Percentiles rank a stretch among this genome's conserved stretches.
Conservation (phyloP, 2,113 vertebrate genomes). For the Phainopepla nitens region DNA sequence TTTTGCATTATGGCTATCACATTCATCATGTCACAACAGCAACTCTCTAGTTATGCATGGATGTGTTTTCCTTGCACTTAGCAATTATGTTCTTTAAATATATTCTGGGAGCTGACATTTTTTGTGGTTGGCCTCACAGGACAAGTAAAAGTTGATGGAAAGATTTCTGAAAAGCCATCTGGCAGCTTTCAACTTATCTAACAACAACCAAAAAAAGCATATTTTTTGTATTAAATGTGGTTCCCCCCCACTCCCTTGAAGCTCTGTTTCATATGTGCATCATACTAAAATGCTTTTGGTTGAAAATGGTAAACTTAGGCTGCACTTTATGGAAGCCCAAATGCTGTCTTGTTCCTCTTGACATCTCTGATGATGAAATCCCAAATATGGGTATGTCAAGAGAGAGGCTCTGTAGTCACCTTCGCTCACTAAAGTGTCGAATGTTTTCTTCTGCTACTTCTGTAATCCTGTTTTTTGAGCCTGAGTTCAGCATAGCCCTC, state of each 20-base stretch:
- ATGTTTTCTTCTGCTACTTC: background rate
- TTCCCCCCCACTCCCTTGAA: background rate
- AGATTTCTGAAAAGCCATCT: slow-evolving; percentile 33
- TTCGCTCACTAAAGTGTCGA: background rate
- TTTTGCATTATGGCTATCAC: background rate
- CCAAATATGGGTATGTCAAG: background rate
- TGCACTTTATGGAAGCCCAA: background rate
- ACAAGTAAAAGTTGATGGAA: slow-evolving; percentile 45
- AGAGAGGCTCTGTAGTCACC: background rate
- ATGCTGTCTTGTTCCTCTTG: background rate
- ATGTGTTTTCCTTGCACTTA: slow-evolving; percentile 1
- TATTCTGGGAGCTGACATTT: slow-evolving; percentile 3
- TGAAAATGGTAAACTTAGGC: background rate
- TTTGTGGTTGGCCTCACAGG: background rate
- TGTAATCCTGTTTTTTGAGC: background rate
- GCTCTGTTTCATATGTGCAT: background rate
- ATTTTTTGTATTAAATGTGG: background rate
- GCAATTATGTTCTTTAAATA: slow-evolving; percentile 50
- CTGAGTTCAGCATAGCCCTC: background rate
- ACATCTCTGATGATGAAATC: background rate
- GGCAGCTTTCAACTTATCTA: slow-evolving; percentile 31
- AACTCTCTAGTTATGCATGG: background rate
- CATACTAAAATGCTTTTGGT: background rate
- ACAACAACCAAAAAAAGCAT: background rate
- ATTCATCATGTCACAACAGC: background rate